Conservation (phyloP, 2,113 vertebrate species). For the western clawed frog (Xenopus tropicalis) region DNA sequence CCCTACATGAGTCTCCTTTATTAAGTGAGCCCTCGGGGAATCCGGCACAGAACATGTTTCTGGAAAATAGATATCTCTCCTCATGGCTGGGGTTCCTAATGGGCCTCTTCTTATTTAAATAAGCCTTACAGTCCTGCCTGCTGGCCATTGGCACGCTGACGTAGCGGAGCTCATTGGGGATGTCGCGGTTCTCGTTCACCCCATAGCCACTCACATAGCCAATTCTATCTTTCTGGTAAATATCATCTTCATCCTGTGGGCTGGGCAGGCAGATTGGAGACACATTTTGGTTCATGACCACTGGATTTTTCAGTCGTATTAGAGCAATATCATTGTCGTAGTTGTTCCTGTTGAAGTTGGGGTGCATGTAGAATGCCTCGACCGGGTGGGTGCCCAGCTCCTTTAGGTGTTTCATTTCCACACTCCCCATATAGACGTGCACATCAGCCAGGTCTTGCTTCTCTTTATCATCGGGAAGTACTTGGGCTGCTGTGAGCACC, state of each 20-base stretch:
- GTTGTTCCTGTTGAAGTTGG: slow-evolving; percentile 55
- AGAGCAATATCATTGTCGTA: slow-evolving; percentile 86
- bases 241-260: slow-evolving; percentile 24
- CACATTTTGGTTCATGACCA: slow-evolving; percentile 66
- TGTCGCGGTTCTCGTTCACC: slow-evolving; percentile 28
- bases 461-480: slow-evolving; percentile 47
- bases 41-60: slow-evolving; percentile 76
- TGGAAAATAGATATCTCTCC: slow-evolving; percentile 50
- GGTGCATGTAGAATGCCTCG: slow-evolving; percentile 73
- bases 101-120: slow-evolving; percentile 42
- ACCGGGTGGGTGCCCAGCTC: slow-evolving; percentile 53
- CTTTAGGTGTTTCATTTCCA: neutral
- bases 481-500: slow-evolving; percentile 87
- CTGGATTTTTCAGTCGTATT: slow-evolving; percentile 68
- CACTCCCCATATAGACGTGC: slow-evolving; percentile 60
- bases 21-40: neutral
- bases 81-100: slow-evolving; percentile 9
- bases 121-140: slow-evolving; percentile 44
- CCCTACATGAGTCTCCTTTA: slow-evolving; percentile 64
- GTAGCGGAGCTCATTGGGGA: slow-evolving; percentile 56
- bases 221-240: slow-evolving; percentile 38
- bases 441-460: slow-evolving; percentile 16
- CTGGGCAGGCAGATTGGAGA: slow-evolving; percentile 84
- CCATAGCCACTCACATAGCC: slow-evolving; percentile 88
- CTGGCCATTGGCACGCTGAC: slow-evolving; percentile 58